A percentile compares a stretch with the other conserved stretches of the same genome.
Evolutionary conservation across 2,888 invertebrate genomes (phyloP).

Genomic region (Parnassius mnemosyne): DNA sequence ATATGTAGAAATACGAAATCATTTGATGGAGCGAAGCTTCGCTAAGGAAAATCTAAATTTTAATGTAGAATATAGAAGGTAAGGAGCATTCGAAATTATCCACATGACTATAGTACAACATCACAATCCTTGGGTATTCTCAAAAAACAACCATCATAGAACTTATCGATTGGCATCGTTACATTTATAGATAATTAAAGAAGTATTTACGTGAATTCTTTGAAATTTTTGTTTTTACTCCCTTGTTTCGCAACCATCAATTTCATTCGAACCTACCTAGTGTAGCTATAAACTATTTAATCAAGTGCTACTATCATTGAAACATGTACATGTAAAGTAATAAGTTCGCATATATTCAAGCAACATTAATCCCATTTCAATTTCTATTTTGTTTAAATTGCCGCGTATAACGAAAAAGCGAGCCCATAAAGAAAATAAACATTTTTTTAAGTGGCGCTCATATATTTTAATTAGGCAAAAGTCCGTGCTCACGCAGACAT

Average conservation of each 20-base stretch:
- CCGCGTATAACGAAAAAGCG: slow-evolving; percentile 28
- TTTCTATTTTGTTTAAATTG: slow-evolving; percentile 28
- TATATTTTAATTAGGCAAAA: slow-evolving; percentile 71
- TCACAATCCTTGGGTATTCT: slow-evolving; percentile 13
- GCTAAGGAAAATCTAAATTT: neutral
- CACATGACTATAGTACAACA: slow-evolving; percentile 24
- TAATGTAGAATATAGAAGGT: slow-evolving; percentile 16
- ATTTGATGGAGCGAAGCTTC: no score
- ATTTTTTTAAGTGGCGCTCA: slow-evolving; percentile 60
- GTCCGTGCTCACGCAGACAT: slow-evolving; percentile 60
- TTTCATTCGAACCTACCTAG: no score
- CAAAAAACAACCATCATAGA: slow-evolving; percentile 4
- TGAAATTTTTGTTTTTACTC: no score
- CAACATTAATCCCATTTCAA: slow-evolving; percentile 25
- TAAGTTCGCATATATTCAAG: slow-evolving; percentile 25
- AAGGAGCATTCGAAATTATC: slow-evolving; percentile 26
- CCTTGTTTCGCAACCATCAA: no score
- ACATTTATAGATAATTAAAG: no score
- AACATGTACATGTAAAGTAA: slow-evolving; percentile 10
- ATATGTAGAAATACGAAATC: no score
- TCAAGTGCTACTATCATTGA: neutral
- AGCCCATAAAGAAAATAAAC: slow-evolving; percentile 47
- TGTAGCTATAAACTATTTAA: no score
- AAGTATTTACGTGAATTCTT: no score
- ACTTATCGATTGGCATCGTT: slow-evolving; percentile 3